Base-by-base conservation (phyloP, 2,113 vertebrate genomes). In the Gnathonemus longibarbis region DNA sequence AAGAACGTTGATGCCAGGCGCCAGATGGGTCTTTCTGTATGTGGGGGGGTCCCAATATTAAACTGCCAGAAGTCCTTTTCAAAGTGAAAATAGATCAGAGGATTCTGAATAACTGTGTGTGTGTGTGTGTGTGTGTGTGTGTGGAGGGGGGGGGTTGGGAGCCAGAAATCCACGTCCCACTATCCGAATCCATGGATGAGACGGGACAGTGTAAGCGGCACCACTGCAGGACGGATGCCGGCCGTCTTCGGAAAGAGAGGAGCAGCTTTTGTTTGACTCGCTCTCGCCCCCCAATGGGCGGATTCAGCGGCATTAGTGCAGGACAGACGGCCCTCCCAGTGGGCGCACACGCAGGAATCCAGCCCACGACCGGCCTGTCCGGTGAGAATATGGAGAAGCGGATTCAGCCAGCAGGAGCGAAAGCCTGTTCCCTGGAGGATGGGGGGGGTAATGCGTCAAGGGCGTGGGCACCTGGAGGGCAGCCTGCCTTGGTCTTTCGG, bases 1-100 rank as follows among this genome's bases (percentile, higher is more conserved):
- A 58, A 58, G 84, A 74, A 92, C 86, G 92, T 94, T 92, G 92
- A 92, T 35, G 27, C 24, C 48, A 17, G 35, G 80, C 6, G 11
- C 21, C 84, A 52, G 84, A 86, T 52, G 48, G 84, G 17, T 52
- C n/a, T 35, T 52, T 53, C 3, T 31, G 77, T 21, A 8, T 5
- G 50, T 52, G n/a, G 46, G 45, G 13, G 56, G 58, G 24, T 8
- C 35, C 39, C 42, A 48, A 7, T n/a, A n/a, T 46, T 15, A 31
- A 31, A 31, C 31, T 31, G 31, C 31, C 31, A 31, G 31, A 53
- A 39, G 27, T 46, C 17, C 48, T 42, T 27, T 31, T 13, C 35
- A 89, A 45, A 84, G 53, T 42, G 2, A 89, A 83, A 53, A 42
- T 53, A 39, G n/a, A 89, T 35, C 45, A 80, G 52, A 58, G 24